Conservation (phyloP, 2,113 vertebrate species). For the Paraplagusia blochii region DNA sequence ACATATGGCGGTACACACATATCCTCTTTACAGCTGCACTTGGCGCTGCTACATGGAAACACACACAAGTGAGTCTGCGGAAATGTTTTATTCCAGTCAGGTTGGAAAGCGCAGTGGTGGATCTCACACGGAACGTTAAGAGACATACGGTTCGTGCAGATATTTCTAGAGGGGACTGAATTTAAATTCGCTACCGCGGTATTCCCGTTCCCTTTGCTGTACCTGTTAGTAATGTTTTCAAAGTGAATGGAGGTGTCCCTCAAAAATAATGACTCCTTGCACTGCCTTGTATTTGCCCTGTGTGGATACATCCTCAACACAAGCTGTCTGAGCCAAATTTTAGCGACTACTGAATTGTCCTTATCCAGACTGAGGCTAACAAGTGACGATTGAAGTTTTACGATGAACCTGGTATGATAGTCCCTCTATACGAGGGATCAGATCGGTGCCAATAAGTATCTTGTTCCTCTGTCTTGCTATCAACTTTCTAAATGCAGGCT, state of each 20-base stretch:
- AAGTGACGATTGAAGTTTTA: conserved; percentile 31
- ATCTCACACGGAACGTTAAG: conserved; percentile 16
- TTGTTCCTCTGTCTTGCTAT: too few species aligned
- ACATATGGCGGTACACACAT: conserved; percentile 28
- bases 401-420: conserved; percentile 32
- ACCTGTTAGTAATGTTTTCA: background rate
- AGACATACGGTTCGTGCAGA: background rate
- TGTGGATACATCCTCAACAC: background rate
- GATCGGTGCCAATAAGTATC: conserved; percentile 12
- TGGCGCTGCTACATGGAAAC: background rate
- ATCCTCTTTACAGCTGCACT: conserved; percentile 10
- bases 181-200: conserved; percentile 2
- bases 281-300: background rate
- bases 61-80: conserved; percentile 12
- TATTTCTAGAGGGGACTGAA: background rate
- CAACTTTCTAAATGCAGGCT: too few species aligned
- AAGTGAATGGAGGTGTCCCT: background rate
- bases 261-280: background rate
- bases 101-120: background rate
- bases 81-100: conserved; percentile 22
- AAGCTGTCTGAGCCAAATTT: conserved; percentile 1
- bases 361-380: conserved; percentile 19
- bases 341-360: conserved; percentile 19
- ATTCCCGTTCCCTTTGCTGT: conserved; percentile 3
- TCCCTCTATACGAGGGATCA: conserved; percentile 28